Percentiles rank a stretch among this genome's conserved stretches.
Conservation (phyloP, 2,888 invertebrate genomes). For the Leptinotarsa juncta region DNA sequence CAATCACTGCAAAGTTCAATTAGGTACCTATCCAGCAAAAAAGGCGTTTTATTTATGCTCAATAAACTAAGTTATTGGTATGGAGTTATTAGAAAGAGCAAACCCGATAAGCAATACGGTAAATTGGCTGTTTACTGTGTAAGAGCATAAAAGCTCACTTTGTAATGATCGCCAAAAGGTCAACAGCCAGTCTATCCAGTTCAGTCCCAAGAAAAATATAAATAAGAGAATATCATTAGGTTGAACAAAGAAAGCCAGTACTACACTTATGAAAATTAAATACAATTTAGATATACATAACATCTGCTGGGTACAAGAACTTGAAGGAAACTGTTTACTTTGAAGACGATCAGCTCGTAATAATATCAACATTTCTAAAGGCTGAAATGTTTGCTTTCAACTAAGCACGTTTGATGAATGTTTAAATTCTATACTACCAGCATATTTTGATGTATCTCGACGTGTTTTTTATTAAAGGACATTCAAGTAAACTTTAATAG, state of each 20-base stretch:
- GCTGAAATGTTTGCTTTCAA: background rate
- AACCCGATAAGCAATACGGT: slow-evolving; percentile 29
- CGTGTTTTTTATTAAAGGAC: background rate
- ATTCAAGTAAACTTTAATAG: background rate
- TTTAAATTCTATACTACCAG: background rate
- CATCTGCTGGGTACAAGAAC: background rate
- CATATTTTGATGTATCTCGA: background rate
- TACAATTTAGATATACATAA: background rate
- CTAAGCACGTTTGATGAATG: background rate
- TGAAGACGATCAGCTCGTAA: background rate
- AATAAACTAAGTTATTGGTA: background rate
- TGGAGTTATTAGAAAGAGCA: background rate
- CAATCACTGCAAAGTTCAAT: too few species aligned
- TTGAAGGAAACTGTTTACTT: background rate
- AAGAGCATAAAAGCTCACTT: slow-evolving; percentile 32
- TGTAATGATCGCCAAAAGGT: slow-evolving; percentile 38
- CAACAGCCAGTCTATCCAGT: slow-evolving; percentile 38
- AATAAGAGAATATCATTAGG: background rate
- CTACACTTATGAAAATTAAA: background rate
- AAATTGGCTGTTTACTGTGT: slow-evolving; percentile 34
- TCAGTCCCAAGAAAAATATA: slow-evolving; percentile 19
- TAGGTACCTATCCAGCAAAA: too few species aligned
- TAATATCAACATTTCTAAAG: background rate
- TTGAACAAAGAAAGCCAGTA: slow-evolving; percentile 8
- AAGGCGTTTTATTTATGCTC: background rate